These are phyloP conservation scores for Anadara kagoshimensis DNA, from an alignment of 1,140 invertebrate genomes.

Conservation along the genomic window DNA sequence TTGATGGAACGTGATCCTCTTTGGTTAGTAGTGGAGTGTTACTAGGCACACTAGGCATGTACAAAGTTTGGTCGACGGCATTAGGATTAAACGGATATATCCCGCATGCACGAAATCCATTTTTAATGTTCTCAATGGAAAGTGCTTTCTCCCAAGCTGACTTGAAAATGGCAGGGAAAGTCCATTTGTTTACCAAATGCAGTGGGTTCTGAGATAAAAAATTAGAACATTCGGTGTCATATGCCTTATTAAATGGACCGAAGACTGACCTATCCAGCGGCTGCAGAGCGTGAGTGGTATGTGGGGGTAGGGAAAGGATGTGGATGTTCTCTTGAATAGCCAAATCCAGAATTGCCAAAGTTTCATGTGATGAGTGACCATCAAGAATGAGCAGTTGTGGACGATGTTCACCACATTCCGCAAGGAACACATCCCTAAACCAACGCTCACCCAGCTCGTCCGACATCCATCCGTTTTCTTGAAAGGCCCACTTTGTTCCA, in stretches of 20 bases:
- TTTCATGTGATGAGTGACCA: constrained; percentile 38
- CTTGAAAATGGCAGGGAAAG: constrained; percentile 26
- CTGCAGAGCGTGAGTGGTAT: constrained; percentile 50
- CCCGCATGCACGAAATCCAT: constrained; percentile 20
- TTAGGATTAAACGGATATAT: constrained; percentile 6
- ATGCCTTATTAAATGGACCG: constrained; percentile 41
- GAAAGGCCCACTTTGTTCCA: not conserved
- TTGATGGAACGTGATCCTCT: not conserved
- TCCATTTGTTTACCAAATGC: constrained; percentile 36
- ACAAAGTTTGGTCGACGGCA: not conserved
- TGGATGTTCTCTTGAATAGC: constrained; percentile 35
- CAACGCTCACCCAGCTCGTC: constrained; percentile 11
- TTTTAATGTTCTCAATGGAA: constrained; percentile 3
- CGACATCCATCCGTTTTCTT: constrained; percentile 19
- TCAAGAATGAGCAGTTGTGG: constrained; percentile 39
- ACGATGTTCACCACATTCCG: constrained; percentile 24
- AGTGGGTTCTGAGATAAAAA: constrained; percentile 8
- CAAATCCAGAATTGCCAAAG: constrained; percentile 27
- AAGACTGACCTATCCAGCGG: constrained; percentile 47
- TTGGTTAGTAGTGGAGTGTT: not conserved
- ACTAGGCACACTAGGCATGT: constrained; percentile 1
- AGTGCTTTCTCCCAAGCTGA: constrained; percentile 2
- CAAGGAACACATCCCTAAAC: constrained; percentile 31
- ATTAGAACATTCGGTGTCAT: constrained; percentile 30
- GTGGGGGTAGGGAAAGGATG: constrained; percentile 42